These are phyloP conservation scores for Coelopa pilipes DNA, from an alignment of 2,888 invertebrate species.

Conservation along the genomic window DNA sequence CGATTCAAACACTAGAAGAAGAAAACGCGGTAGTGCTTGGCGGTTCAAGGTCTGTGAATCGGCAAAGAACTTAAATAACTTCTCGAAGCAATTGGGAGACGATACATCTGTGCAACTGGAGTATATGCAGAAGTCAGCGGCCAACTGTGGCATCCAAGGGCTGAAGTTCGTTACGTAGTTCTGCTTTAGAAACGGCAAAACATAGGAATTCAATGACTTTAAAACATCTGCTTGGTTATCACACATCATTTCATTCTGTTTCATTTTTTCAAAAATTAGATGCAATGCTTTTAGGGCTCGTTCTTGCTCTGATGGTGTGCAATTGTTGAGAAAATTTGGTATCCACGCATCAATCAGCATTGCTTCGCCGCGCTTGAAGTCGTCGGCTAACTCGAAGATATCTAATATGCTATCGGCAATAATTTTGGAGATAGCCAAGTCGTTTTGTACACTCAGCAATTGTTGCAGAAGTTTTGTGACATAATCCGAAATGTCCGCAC, in stretches of 20 bases:
- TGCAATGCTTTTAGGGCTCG: conserved; percentile 61
- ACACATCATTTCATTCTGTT: conserved; percentile 32
- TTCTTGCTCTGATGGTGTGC: conserved; percentile 61
- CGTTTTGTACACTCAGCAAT: conserved; percentile 54
- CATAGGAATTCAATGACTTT: conserved; percentile 57
- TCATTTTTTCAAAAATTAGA: conserved; percentile 54
- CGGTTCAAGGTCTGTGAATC: conserved; percentile 55
- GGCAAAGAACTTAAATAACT: conserved; percentile 55
- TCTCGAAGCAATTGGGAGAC: conserved; percentile 52
- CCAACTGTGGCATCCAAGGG: conserved; percentile 58
- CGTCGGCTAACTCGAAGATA: conserved; percentile 56
- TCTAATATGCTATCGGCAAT: conserved; percentile 56
- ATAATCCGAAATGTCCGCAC: conserved; percentile 60
- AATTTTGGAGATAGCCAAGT: conserved; percentile 57
- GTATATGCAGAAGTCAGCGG: conserved; percentile 59
- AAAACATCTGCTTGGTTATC: conserved; percentile 44
- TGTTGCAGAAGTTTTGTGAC: conserved; percentile 60
- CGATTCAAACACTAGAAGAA: conserved; percentile 53
- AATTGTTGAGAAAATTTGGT: conserved; percentile 58
- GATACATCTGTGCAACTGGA: conserved; percentile 41
- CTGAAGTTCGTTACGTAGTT: conserved; percentile 58
- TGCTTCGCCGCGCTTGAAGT: conserved; percentile 60
- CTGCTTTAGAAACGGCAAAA: conserved; percentile 61
- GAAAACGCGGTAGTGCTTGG: conserved; percentile 55
- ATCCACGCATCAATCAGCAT: conserved; percentile 62